phyloP scores from a whole-genome alignment of 1,140 invertebrate species.

The Plectrocnemia conspersa region DNA sequence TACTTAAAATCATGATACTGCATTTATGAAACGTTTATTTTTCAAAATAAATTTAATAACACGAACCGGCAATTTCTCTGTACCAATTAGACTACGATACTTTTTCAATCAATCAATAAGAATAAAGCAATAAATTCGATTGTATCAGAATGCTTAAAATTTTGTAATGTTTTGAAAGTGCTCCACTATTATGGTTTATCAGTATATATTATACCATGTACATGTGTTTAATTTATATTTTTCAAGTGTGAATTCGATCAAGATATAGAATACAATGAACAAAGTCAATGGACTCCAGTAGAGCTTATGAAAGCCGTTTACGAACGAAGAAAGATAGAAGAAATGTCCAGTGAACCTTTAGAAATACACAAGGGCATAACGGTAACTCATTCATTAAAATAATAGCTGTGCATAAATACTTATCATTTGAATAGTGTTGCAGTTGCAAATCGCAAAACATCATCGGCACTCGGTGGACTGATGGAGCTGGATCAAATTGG shows the following conservation, averaged over 20 bases:
- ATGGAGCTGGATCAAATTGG: conserved; percentile 29
- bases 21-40: too few relatives aligned
- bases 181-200: too few relatives aligned
- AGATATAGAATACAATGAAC: conserved; percentile 8
- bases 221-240: neutral
- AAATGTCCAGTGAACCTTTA: conserved; percentile 19
- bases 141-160: too few relatives aligned
- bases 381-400: conserved; percentile 16
- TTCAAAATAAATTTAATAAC: too few relatives aligned
- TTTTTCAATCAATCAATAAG: too few relatives aligned
- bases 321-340: conserved; percentile 31
- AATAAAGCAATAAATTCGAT: too few relatives aligned
- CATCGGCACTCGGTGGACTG: conserved; percentile 30
- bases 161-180: too few relatives aligned
- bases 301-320: conserved; percentile 32
- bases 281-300: conserved; percentile 27
- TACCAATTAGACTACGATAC: too few relatives aligned
- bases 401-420: neutral
- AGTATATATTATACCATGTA: too few relatives aligned
- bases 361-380: conserved; percentile 25
- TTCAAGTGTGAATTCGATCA: conserved; percentile 20
- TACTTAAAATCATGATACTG: too few relatives aligned
- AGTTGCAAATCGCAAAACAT: conserved; percentile 28
- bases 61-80: too few relatives aligned
- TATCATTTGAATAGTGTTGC: conserved; percentile 22